Conservation (phyloP, 2,888 invertebrate genomes). For the Poecilobothrus nobilitatus region DNA sequence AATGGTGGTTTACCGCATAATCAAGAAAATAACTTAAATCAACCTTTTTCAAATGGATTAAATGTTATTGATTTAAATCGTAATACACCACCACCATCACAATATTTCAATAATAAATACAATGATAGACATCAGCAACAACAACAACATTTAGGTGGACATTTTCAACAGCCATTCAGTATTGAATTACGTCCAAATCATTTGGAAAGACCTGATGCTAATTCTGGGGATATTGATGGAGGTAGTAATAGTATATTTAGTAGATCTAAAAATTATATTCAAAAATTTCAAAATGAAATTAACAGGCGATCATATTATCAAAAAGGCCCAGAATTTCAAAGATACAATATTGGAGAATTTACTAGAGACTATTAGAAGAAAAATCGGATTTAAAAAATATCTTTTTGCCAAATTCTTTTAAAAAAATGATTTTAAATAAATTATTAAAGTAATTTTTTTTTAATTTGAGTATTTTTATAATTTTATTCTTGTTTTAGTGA, state of each 20-base stretch:
- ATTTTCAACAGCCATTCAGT: background rate
- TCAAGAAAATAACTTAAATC: background rate
- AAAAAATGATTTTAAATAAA: too few relatives aligned
- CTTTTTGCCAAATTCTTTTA: background rate
- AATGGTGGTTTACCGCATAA: too few relatives aligned
- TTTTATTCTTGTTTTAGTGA: too few relatives aligned
- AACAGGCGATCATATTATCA: background rate
- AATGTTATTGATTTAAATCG: background rate
- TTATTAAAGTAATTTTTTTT: too few relatives aligned
- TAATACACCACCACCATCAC: too few relatives aligned
- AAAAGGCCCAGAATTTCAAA: background rate
- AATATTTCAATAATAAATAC: background rate
- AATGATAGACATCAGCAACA: background rate
- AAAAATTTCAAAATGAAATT: background rate
- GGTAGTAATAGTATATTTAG: slow-evolving; percentile 6
- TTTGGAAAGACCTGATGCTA: background rate
- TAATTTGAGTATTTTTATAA: too few relatives aligned
- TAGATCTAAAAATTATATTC: slow-evolving; percentile 1
- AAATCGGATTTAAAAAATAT: background rate
- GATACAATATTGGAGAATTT: background rate
- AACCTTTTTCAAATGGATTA: background rate
- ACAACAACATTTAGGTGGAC: background rate
- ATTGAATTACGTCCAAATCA: slow-evolving; percentile 1
- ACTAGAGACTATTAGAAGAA: background rate
- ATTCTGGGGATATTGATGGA: background rate